These are phyloP conservation scores for Heliconius charithonia DNA, from an alignment of 2,888 invertebrate species.

Conservation along the genomic window DNA sequence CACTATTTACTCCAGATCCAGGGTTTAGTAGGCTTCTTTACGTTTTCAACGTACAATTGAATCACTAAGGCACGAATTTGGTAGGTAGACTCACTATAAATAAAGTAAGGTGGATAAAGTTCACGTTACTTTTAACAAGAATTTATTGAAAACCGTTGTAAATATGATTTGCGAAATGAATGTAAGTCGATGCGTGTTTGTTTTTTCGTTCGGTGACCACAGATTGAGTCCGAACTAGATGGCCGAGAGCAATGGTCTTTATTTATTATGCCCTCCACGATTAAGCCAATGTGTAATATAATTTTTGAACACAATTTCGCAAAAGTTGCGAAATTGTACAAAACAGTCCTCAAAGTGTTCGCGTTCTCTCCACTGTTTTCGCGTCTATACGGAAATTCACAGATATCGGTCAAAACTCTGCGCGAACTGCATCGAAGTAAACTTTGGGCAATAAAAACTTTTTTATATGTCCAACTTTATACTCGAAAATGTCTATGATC, in stretches of 20 bases:
- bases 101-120: constrained; percentile 68
- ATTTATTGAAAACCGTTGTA: constrained; percentile 71
- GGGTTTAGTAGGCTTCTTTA: constrained; percentile 62
- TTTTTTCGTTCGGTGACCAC: constrained; percentile 78
- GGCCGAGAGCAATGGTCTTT: constrained; percentile 70
- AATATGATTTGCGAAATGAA: constrained; percentile 65
- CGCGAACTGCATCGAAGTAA: constrained; percentile 77
- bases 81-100: constrained; percentile 76
- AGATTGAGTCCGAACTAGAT: constrained; percentile 78
- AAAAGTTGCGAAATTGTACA: constrained; percentile 82
- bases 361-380: constrained; percentile 75
- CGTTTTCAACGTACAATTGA: constrained; percentile 65
- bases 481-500: constrained; percentile 76
- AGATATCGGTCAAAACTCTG: constrained; percentile 78
- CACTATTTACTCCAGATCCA: constrained; percentile 72
- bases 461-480: constrained; percentile 73
- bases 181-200: constrained; percentile 77
- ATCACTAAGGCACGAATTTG: constrained; percentile 77
- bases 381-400: constrained; percentile 83
- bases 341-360: constrained; percentile 81
- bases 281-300: constrained; percentile 62
- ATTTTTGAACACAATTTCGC: constrained; percentile 83
- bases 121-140: constrained; percentile 71
- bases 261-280: constrained; percentile 65
- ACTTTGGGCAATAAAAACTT: constrained; percentile 69